phyloP scores from a whole-genome alignment of 2,113 vertebrate genomes.

The Pipra filicauda region DNA sequence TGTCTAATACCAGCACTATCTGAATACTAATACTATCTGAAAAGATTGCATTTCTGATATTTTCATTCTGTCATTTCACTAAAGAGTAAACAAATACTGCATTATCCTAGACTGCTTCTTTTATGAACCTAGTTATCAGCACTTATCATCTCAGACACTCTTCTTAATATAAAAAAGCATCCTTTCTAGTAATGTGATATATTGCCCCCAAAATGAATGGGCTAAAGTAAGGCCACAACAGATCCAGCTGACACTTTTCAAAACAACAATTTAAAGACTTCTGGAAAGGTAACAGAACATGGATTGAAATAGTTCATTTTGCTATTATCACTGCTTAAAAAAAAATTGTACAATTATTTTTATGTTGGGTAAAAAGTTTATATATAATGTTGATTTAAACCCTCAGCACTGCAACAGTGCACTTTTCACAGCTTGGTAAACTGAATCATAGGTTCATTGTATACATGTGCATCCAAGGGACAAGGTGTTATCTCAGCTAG shows the following conservation, averaged over 20 bases:
- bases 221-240: not conserved
- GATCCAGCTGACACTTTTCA: not conserved
- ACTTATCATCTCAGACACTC: not conserved
- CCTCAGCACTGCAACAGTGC: not conserved
- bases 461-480: not conserved
- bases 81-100: not conserved
- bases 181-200: not conserved
- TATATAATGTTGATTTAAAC: not conserved
- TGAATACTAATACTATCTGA: not conserved
- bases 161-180: not conserved
- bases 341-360: not conserved
- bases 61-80: not conserved
- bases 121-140: not conserved
- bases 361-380: not conserved
- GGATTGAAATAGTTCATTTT: not conserved
- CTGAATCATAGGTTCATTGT: not conserved
- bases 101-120: not conserved
- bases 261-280: not conserved
- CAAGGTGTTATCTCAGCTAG: not conserved
- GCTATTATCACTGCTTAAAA: not conserved
- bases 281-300: not conserved
- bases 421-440: not conserved
- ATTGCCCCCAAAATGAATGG: not conserved
- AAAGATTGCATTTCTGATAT: not conserved
- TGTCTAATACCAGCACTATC: not conserved